A percentile compares a stretch with the other conserved stretches of the same genome.
These are phyloP conservation scores for Anguilla anguilla DNA, from an alignment of 2,797 vertebrate genomes.

Conservation along the genomic window DNA sequence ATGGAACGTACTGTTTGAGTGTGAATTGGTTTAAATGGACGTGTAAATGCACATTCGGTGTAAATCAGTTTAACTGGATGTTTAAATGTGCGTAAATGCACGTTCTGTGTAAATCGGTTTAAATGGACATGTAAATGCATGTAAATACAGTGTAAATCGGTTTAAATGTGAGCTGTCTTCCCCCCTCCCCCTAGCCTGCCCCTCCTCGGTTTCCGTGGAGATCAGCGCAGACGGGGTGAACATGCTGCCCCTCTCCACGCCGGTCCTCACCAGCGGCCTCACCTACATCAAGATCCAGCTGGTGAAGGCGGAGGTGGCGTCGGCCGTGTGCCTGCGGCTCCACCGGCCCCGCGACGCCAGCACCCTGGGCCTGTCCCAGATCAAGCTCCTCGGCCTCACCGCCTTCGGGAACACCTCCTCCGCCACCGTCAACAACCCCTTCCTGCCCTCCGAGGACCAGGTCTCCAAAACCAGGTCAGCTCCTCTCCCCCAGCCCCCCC, in stretches of 20 bases:
- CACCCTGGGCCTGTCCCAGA: conserved; percentile 93
- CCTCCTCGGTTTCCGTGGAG: conserved; percentile 98
- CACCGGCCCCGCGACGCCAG: conserved; percentile 96
- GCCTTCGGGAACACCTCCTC: conserved; percentile 98
- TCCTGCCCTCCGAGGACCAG: conserved; percentile 97
- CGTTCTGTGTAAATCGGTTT: neutral
- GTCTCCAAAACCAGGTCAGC: conserved; percentile 96
- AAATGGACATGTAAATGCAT: neutral
- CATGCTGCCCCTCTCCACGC: conserved; percentile 95
- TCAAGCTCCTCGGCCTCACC: conserved; percentile 93
- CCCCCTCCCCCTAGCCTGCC: conserved; percentile 79
- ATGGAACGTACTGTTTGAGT: neutral
- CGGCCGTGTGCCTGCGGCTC: conserved; percentile 92
- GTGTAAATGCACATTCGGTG: neutral
- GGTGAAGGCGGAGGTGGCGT: conserved; percentile 96
- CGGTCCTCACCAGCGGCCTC: conserved; percentile 93
- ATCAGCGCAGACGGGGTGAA: conserved; percentile 96
- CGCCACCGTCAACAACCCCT: conserved; percentile 96
- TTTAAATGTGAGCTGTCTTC: neutral
- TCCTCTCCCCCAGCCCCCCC: neutral
- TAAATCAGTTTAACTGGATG: neutral
- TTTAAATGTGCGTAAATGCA: too few species aligned
- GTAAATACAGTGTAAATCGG: neutral
- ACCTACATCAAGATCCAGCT: conserved; percentile 99
- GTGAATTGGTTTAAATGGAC: neutral